These are phyloP conservation scores for Synergus itoensis DNA, from an alignment of 2,888 invertebrate species.

Conservation along the genomic window DNA sequence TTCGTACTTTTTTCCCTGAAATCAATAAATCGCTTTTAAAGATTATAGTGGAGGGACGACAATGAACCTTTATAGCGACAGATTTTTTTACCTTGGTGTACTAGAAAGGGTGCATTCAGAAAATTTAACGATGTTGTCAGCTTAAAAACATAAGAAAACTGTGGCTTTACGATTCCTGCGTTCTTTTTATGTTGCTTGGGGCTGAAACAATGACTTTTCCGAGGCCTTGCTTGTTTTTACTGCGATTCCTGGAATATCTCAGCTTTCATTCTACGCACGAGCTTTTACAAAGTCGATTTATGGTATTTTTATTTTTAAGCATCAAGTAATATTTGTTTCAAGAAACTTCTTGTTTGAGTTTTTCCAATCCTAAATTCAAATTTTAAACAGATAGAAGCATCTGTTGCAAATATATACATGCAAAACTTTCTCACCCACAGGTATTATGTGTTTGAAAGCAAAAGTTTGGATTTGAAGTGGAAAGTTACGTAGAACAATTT, in stretches of 20 bases:
- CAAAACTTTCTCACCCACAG: no score
- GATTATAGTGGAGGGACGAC: background rate
- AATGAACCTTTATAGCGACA: slow-evolving; percentile 2
- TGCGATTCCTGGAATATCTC: background rate
- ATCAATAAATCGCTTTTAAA: slow-evolving; percentile 47
- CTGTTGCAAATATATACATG: no score
- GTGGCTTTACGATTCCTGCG: slow-evolving; percentile 1
- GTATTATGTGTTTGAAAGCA: background rate
- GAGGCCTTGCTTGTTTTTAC: background rate
- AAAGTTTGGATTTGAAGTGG: background rate
- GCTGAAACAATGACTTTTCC: slow-evolving; percentile 11
- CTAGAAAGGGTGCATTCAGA: slow-evolving; percentile 5
- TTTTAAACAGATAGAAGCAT: no score
- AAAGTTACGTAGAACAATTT: slow-evolving; percentile 26
- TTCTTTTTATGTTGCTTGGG: slow-evolving; percentile 16
- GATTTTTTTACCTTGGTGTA: background rate
- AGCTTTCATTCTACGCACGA: background rate
- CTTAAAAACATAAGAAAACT: slow-evolving; percentile 8
- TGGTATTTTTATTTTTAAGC: no score
- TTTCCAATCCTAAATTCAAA: no score
- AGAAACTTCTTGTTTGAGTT: no score
- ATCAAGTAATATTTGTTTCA: no score
- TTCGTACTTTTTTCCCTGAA: slow-evolving; percentile 42
- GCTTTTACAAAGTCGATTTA: no score
- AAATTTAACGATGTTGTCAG: slow-evolving; percentile 14